Base-by-base conservation (phyloP, 2,888 invertebrate genomes). In the Onchidella celtica region DNA sequence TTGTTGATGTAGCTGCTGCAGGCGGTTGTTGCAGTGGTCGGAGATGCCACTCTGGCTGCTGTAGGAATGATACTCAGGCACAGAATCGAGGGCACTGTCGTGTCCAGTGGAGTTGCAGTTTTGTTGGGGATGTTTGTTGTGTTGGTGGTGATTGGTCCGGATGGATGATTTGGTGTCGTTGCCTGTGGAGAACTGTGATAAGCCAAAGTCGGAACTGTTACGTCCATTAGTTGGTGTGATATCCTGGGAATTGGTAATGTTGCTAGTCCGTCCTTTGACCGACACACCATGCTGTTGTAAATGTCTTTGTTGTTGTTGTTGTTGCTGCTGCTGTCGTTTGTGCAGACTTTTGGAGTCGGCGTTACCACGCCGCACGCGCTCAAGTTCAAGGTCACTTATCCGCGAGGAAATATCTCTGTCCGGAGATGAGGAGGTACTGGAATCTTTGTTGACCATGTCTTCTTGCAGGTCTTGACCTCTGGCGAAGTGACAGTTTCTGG, bases 371-470 rank as follows among this genome's bases (percentile, higher is more conserved):
- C 32, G 4, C 0, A 63, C 65, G 3, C 75, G 65, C 0, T 65
- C 65, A 24, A 47, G 24, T 24, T 77, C 77, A 24, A 77, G 77
- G 36, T 77, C 77, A n/a, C 65, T 75, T 14, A 63, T 29, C 57
- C 32, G 29, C 0, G 75, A 63, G 34, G 34, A 27, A 17, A 34
- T 59, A 36, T 66, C 47, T 24, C 66, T 40, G n/a, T 66, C 66
- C 4, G 72, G 55, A 2, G 73, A 36, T 38, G 65, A 65, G 40
- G 68, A 68, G 57, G 24, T 68, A 24, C 57, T 68, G 32, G 77
- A 68, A 21, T 77, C 47, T 24, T 77, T 77, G 77, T 77, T 77
- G 61, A 73, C 73, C 73, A 77, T 77, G n/a, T 77, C 77, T 34
- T 77, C 77, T 6, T 77, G 47, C 4, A 57, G 27, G 27, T 77